Base-by-base conservation (phyloP, 2,113 vertebrate species). In the Oceanites oceanicus region DNA sequence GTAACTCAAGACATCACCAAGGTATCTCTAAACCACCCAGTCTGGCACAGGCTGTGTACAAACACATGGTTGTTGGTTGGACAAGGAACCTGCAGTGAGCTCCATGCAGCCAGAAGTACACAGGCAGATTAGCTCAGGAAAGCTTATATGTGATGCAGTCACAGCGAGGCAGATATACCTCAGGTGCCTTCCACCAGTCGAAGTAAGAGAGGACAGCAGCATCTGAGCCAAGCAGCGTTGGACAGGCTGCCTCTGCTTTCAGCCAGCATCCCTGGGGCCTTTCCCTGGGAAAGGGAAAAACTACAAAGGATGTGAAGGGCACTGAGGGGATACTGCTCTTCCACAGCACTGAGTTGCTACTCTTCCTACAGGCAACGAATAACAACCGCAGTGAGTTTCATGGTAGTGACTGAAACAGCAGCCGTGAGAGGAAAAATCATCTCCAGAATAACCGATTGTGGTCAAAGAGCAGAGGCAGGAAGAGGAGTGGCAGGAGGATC, bases 401-500 rank as follows among this genome's bases (percentile, higher is more conserved):
- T 0, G 4, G 72, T 2, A 90, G 47, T 1, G 34, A 79, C 45
- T 50, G 63, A 27, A 86, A 67, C 38, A 85, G 49, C 77, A 88
- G 25, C 34, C 0, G 0, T 8, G 25, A 92, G 53, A 86, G 17
- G 49, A 68, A 83, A 90, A 89, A 52, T 45, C 13, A 42, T 68
- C 84, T 89, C 65, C 79, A 80, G 50, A 50, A 81, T 40, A 89
- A 89, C 11, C 1, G 3, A 16, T 1, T 66, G 85, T 53, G 53
- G 71, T 70, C n/a, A 49, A 82, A 74, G 68, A 93, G 44, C 0
- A 0, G 45, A 88, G 76, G 45, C 81, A 73, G 87, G 80, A 91
- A 85, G 77, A 94, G n/a, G 66, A 93, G 86, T 21, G 76, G 70
- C 94, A 96, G 92, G 29, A 92, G 91, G 88, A 93, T 92, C 86